These are phyloP conservation scores for Microcebus tavaratra DNA, from an alignment of 2,113 vertebrate genomes.

Conservation along the genomic window DNA sequence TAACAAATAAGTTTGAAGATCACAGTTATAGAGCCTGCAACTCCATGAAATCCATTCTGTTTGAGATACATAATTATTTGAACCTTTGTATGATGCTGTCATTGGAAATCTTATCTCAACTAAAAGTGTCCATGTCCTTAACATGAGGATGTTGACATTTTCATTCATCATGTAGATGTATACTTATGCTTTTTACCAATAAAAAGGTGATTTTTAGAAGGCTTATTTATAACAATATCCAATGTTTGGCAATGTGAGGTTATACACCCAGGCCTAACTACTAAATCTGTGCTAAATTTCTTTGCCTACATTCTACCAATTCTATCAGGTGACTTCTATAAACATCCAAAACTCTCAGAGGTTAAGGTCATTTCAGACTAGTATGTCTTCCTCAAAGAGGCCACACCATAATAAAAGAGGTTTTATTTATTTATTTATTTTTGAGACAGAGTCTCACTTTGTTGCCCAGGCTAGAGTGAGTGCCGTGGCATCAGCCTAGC, in stretches of 20 bases:
- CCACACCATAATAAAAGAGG: not conserved
- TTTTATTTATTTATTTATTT: not conserved
- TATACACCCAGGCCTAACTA: not conserved
- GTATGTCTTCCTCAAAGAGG: not conserved
- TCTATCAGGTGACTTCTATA: not conserved
- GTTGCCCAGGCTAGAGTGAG: too few species aligned
- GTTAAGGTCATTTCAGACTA: constrained; percentile 5
- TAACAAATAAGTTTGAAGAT: not conserved
- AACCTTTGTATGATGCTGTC: not conserved
- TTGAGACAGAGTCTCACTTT: too few species aligned
- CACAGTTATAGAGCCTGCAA: not conserved
- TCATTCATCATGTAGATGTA: not conserved
- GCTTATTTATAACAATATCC: not conserved
- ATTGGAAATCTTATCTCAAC: not conserved
- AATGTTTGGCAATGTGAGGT: not conserved
- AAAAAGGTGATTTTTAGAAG: not conserved
- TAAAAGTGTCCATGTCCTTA: not conserved
- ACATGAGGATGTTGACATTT: not conserved
- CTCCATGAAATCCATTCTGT: not conserved
- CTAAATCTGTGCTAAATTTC: not conserved
- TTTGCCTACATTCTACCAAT: not conserved
- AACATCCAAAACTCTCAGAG: not conserved
- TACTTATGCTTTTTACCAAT: not conserved
- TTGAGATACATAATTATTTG: not conserved
- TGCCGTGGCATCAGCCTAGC: too few species aligned